These are phyloP conservation scores for Synanthedon formicaeformis DNA, from an alignment of 2,888 invertebrate species.

Conservation along the genomic window DNA sequence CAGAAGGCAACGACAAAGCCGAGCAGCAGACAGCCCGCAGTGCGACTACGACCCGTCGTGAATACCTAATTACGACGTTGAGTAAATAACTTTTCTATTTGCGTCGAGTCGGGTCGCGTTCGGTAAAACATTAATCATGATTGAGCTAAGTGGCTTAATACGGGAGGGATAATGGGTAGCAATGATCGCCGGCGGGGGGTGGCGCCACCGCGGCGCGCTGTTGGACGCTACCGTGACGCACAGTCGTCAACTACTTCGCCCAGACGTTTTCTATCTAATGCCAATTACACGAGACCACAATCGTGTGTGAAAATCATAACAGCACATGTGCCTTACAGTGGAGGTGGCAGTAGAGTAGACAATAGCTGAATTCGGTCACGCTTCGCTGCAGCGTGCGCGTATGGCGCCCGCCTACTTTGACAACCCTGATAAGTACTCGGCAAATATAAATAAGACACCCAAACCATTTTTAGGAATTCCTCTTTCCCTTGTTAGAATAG, in stretches of 20 bases:
- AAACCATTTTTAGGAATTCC: too few relatives aligned
- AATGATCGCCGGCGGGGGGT: constrained; percentile 64
- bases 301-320: too few relatives aligned
- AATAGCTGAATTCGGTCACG: too few relatives aligned
- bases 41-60: constrained; percentile 49
- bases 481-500: too few relatives aligned
- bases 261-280: background rate
- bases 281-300: background rate
- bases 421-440: too few relatives aligned
- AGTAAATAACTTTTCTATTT: constrained; percentile 70
- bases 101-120: constrained; percentile 58
- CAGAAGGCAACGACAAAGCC: constrained; percentile 46
- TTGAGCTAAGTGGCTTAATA: constrained; percentile 72
- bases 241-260: constrained; percentile 14
- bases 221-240: constrained; percentile 44
- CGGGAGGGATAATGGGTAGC: constrained; percentile 65
- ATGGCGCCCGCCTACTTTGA: too few relatives aligned
- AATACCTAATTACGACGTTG: constrained; percentile 66
- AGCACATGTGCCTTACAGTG: too few relatives aligned
- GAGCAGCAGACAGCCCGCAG: constrained; percentile 52
- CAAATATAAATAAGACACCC: too few relatives aligned
- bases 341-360: too few relatives aligned
- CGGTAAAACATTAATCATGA: constrained; percentile 71
- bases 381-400: too few relatives aligned
- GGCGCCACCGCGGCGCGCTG: constrained; percentile 54